Base-by-base conservation (phyloP, 37 sponge, comb jelly and placozoan species). In the Aphrocallistes beatrix region DNA sequence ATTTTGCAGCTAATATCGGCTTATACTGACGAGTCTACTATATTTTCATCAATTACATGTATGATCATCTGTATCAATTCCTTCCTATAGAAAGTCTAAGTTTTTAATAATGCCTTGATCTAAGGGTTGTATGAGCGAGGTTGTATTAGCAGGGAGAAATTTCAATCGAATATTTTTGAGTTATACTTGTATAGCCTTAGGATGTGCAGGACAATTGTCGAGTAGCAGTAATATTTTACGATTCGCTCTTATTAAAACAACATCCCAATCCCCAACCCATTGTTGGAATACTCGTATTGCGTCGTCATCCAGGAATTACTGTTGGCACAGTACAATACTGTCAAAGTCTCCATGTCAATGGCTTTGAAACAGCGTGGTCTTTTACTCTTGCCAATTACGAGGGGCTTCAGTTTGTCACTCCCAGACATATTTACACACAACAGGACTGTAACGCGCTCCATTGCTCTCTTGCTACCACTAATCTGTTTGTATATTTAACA, bases 141-240 rank as follows among this genome's bases (percentile, higher is more conserved):
- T 60, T 28, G 75, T 60, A 60, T 60, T 50, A 16, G 23, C 51
- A 34, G 36, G 85, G 36, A 85, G 49, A 51, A 85, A 85, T 51
- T 49, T 51, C 23, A 85, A 23, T 25, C 37, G 0, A 37, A 85
- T 85, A 51, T 85, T 85, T 19, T 37, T 85, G 38, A 85, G 49
- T 1, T 38, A 8, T 37, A 50, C 38, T 37, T n/a, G n/a, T n/a
- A n/a, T n/a, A n/a, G 50, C 50, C 36, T 37, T 28, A 37, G 85
- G 85, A 85, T 85, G 85, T 34, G 85, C 85, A 34, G 85, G 37
- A 37, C 85, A 85, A 40, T 85, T 85, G 37, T 85, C 85, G 38
- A 85, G 10, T 37, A 85, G 51, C 6, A 85, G 34, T 37, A 85
- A 30, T 23, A 85, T 42, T 85, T 49, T 30, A 60, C 75, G 75